Base-by-base conservation (phyloP, 2,888 invertebrate species). In the Malthinus flaveolus region DNA sequence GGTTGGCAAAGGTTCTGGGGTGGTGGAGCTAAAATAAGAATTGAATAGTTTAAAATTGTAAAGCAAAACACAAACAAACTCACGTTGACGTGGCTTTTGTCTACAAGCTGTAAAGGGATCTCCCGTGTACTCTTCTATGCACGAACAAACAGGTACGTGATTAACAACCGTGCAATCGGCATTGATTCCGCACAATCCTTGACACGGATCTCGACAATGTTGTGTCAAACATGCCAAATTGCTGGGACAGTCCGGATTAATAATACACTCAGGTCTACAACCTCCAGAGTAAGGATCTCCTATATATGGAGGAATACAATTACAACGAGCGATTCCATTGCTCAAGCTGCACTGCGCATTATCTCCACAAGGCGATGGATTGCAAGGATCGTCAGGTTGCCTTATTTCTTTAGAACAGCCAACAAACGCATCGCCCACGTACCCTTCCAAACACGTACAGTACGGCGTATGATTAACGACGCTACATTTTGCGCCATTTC, bases 201-300 rank as follows among this genome's bases (percentile, higher is more conserved):
- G 87, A 71, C 93, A 95, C 5, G 93, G 93, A 79, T 93, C 89
- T 68, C 92, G 83, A 67, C 94, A 94, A 73, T 93, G 90, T 70
- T 91, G 90, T 56, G 91, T 89, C 44, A 93, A 82, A 74, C 93
- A 94, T 34, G 92, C 87, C 61, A 91, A 79, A 70, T 88, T 83
- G 65, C 85, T 87, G 5, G 89, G 83, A 74, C 94, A 94, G 71
- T 93, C 93, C 0, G 90, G 85, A 75, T 89, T 92, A 64, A 87
- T 85, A 8, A 88, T 85, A 76, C 94, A 94, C 79, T 94, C 94
- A 1, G 93, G 93, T 62, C 89, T 84, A 71, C 94, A 95, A 32
- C 93, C 93, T 11, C 90, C 88, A 10, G 86, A 85, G 73, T 92
- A 93, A 3, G 93, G 93, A 80, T 95, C 91, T 7, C 94, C 94